Base-by-base conservation (phyloP, 1,140 invertebrate genomes). In the Linepithema humile region DNA sequence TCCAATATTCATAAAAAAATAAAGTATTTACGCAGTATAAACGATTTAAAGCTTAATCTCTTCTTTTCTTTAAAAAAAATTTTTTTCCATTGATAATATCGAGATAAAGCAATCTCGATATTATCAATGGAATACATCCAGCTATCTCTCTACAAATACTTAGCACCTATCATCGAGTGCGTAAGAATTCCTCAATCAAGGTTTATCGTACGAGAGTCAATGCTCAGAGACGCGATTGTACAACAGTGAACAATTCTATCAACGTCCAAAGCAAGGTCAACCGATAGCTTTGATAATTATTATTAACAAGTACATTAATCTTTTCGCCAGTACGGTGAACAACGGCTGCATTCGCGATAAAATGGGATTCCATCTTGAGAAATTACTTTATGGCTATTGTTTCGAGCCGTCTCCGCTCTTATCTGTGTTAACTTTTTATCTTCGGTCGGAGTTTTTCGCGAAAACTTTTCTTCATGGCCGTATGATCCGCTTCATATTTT, bases 381-480 rank as follows among this genome's bases (percentile, higher is more conserved):
- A 80, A 53, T 57, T 69, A 23, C 26, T 55, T 69, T 20, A 55
- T 23, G 35, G 26, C 45, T 50, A 80, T 69, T 80, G 75, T 80
- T 69, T 80, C 48, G 35, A 29, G 23, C 48, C n/a, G 35, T 67
- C 62, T 78, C 48, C 26, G 23, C 12, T 50, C 32, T 43, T 50
- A 77, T 65, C 48, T 80, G 64, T 23, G 40, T 80, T 69, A 80
- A 80, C 75, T 53, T 38, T 38, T 80, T 80, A 80, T 80, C 48
- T 70, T 55, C 7, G 17, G 45, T 15, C 64, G 23, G 35, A 69
- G 62, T 26, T 69, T 55, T 55, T 4, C 7, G 64, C 50, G 12
- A 69, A 78, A 53, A 80, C n/a, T 80, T 80, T 69, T 67, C 43
- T 50, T 70, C 35, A 48, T n/a, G 12, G 4, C n/a, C 35, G 35